phyloP scores from a whole-genome alignment of 2,113 vertebrate genomes.

The Tragelaphus scriptus region DNA sequence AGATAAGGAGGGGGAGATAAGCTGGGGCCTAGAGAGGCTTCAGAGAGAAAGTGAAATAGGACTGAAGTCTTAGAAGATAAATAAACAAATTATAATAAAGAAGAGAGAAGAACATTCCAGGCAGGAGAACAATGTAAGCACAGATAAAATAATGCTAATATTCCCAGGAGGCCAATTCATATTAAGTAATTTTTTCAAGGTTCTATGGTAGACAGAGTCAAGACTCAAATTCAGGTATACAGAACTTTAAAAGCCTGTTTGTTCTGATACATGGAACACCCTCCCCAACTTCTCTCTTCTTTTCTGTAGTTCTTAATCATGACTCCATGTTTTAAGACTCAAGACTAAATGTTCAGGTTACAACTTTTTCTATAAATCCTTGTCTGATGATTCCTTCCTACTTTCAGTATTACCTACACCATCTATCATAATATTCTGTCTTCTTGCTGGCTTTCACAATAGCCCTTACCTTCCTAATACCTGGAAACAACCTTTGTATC shows the following conservation, averaged over 20 bases:
- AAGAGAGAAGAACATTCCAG: neutral
- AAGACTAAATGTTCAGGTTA: neutral
- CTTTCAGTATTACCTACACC: neutral
- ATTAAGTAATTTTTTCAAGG: neutral
- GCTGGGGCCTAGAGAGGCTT: neutral
- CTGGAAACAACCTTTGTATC: neutral
- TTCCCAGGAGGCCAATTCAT: neutral
- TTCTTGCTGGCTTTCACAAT: neutral
- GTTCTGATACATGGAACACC: neutral
- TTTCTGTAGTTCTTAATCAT: neutral
- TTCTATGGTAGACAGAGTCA: neutral
- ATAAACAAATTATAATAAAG: neutral
- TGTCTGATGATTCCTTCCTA: neutral
- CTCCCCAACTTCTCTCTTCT: neutral
- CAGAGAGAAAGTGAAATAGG: neutral
- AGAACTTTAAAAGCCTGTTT: neutral
- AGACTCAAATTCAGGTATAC: neutral
- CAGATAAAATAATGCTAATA: neutral
- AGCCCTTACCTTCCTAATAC: neutral
- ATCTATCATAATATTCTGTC: neutral
- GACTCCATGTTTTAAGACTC: neutral
- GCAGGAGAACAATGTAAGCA: neutral
- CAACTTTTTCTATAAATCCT: neutral
- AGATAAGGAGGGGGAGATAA: neutral
- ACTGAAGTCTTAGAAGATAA: neutral